phyloP scores from a whole-genome alignment of 2,113 vertebrate genomes.

The Dromaius novaehollandiae region DNA sequence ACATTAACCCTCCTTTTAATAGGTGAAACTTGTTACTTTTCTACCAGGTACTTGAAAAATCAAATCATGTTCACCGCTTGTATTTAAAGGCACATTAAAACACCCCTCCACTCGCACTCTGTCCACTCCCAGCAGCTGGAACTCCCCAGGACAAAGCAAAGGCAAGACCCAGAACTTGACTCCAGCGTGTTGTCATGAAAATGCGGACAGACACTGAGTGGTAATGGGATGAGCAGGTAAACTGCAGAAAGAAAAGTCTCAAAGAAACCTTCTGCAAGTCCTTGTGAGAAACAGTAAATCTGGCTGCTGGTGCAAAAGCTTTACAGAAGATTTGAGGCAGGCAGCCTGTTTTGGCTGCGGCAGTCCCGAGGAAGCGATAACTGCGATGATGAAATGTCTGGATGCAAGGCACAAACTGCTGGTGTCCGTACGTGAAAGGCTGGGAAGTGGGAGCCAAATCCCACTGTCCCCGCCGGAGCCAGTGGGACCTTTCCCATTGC shows the following conservation, averaged over 20 bases:
- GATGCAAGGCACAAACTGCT: neutral
- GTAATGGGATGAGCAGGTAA: neutral
- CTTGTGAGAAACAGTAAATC: neutral
- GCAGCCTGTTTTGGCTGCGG: neutral
- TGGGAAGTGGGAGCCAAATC: neutral
- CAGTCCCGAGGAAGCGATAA: neutral
- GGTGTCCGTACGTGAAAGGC: neutral
- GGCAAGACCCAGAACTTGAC: neutral
- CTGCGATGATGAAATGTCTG: neutral
- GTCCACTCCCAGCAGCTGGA: neutral
- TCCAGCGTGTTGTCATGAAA: neutral
- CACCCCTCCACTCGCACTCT: no score
- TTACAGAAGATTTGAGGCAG: neutral
- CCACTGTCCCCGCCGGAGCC: neutral
- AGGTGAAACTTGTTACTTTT: neutral
- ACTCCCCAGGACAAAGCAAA: neutral
- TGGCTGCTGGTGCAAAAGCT: neutral
- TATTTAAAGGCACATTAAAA: neutral
- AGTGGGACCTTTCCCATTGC: neutral
- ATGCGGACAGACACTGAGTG: neutral
- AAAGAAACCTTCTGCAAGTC: neutral
- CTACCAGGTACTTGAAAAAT: neutral
- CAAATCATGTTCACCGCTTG: fast-evolving
- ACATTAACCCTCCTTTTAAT: neutral
- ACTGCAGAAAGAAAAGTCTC: neutral